Evolutionary conservation across 1,140 invertebrate genomes (phyloP), one percentile per base, ranked within the genome.

Genomic region (Chironomus striatipennis): DNA sequence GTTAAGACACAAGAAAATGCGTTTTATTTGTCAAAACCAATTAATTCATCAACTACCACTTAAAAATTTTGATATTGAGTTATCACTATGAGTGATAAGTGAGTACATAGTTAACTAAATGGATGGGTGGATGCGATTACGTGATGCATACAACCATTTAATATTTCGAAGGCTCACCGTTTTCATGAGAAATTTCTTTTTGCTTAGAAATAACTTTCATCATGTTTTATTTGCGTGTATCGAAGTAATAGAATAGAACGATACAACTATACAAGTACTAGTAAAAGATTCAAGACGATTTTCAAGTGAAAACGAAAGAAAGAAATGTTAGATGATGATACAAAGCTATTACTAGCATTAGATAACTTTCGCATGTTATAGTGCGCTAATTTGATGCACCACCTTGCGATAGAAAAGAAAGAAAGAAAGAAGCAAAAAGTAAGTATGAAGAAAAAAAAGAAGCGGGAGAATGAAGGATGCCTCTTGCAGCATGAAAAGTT

Each of bases 391-490:
- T 57, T n/a, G 12, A n/a, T 57, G 47, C 47, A 57, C 47, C 47
- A 57, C 47, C 47, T 57, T n/a, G 47, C n/a, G 12, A 5, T 57
- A n/a, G 12, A 57, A 15, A 57, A 57, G 15, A 57, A 57, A n/a
- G 15, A 15, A 5, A 12, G 12, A n/a, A n/a, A 57, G 47, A 57
- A 57, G 5, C 5, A n/a, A n/a, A n/a, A n/a, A n/a, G n/a, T n/a
- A n/a, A n/a, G n/a, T n/a, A n/a, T n/a, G n/a, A n/a, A n/a, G 43
- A 4, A 57, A 15, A 57, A 57, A 57, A 57, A 57, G 47, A 57
- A 57, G 47, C 47, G 47, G 47, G 47, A 57, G 47, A 57, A 57
- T 57, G 47, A 57, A 57, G 47, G 47, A 57, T 57, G 47, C 47
- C 47, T 57, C 12, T 12, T 57, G 47, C 47, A 57, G 12, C 47